Conservation (phyloP, 2,888 invertebrate genomes). For the Cryptus armator region DNA sequence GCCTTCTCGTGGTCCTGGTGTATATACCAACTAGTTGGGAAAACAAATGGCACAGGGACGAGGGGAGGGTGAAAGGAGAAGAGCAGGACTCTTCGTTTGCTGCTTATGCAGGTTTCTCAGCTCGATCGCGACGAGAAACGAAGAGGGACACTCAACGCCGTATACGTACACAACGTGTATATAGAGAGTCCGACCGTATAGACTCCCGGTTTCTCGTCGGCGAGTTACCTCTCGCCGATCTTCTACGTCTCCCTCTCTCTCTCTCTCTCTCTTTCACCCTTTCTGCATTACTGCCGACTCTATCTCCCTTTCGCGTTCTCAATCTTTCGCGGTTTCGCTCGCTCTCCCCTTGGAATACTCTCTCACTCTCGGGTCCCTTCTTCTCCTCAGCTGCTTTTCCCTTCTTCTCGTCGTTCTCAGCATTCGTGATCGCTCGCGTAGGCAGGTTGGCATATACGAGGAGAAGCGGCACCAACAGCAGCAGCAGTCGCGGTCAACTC, state of each 20-base stretch:
- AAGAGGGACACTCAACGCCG: conserved; percentile 32
- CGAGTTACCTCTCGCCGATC: conserved; percentile 37
- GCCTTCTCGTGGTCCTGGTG: conserved; percentile 13
- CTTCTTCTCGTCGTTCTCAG: conserved; percentile 58
- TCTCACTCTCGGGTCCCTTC: conserved; percentile 39
- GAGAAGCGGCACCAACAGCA: conserved; percentile 41
- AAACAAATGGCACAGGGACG: conserved; percentile 33
- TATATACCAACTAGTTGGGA: conserved; percentile 2
- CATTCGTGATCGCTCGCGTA: conserved; percentile 74
- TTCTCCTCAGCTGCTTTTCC: conserved; percentile 55
- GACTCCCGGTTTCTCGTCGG: conserved; percentile 53
- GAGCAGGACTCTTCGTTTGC: conserved; percentile 34
- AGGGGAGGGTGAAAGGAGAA: neutral
- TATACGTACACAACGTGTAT: conserved; percentile 31
- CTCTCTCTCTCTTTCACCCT: conserved; percentile 9
- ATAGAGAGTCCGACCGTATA: conserved; percentile 3
- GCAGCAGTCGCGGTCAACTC: conserved; percentile 76
- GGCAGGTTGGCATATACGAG: conserved; percentile 79
- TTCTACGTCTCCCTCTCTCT: conserved; percentile 28
- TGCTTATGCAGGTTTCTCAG: conserved; percentile 42
- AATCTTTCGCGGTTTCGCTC: conserved; percentile 11
- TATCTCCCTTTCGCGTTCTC: conserved; percentile 31
- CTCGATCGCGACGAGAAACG: conserved; percentile 44
- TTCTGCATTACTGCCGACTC: conserved; percentile 22
- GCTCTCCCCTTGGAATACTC: conserved; percentile 13